Evolutionary conservation across 2,888 invertebrate genomes (phyloP).

Genomic region (Biston stratarius): DNA sequence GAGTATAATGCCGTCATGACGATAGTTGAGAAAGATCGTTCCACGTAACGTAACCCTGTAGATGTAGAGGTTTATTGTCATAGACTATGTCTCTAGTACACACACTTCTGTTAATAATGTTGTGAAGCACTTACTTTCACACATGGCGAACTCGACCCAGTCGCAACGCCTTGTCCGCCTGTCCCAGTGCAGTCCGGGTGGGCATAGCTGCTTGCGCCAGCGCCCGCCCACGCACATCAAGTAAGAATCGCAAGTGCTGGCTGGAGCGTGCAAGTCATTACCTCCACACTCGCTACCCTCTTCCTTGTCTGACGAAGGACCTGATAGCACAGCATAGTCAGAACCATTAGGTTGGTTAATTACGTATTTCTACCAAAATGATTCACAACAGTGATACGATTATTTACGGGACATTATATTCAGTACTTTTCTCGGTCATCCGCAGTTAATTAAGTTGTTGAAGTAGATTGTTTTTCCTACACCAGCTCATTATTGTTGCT

Average conservation of each 20-base stretch:
- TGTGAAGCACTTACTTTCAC: conserved; percentile 71
- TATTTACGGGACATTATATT: no score
- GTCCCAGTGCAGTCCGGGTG: conserved; percentile 94
- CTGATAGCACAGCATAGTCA: background rate
- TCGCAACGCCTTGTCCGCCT: conserved; percentile 89
- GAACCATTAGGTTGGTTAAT: no score
- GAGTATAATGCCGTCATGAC: no score
- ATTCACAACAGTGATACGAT: background rate
- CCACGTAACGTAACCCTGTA: no score
- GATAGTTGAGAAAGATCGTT: no score
- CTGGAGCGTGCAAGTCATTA: conserved; percentile 82
- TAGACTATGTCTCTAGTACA: no score
- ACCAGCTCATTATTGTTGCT: no score
- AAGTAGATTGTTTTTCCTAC: no score
- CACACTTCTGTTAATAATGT: background rate
- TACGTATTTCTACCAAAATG: background rate
- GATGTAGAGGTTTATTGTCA: no score
- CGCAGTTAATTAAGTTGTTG: no score
- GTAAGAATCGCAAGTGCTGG: conserved; percentile 90
- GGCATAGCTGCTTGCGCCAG: conserved; percentile 90
- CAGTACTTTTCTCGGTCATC: no score
- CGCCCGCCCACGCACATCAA: conserved; percentile 91
- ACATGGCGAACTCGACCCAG: conserved; percentile 92
- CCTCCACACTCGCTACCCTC: conserved; percentile 61
- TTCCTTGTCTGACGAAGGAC: conserved; percentile 52